These are phyloP conservation scores for Mixornis gularis DNA, from an alignment of 2,113 vertebrate species.

Conservation along the genomic window DNA sequence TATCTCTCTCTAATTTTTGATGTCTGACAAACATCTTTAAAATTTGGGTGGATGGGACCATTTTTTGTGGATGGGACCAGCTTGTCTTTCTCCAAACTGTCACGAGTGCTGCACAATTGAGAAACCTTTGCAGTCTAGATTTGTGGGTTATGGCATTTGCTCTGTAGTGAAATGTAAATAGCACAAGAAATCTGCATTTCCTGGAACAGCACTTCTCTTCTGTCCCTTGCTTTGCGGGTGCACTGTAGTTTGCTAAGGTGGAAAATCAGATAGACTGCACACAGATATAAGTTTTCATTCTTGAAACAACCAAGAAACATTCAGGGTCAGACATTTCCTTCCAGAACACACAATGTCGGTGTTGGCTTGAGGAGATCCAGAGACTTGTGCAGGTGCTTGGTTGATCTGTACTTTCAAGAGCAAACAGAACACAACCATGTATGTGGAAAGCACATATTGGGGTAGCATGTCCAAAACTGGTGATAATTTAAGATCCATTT, in stretches of 20 bases:
- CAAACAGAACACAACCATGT: neutral
- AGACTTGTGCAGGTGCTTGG: neutral
- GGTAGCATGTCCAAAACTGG: accelerated
- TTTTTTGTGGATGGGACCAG: neutral
- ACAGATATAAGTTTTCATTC: neutral
- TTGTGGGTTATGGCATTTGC: neutral
- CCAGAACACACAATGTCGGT: neutral
- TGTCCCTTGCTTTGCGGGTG: neutral
- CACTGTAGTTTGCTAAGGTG: neutral
- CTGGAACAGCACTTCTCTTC: neutral
- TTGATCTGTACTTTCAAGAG: neutral
- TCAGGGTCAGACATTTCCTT: neutral
- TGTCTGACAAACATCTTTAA: neutral
- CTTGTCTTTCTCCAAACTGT: neutral
- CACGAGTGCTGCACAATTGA: neutral
- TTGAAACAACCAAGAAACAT: neutral
- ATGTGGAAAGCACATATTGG: neutral
- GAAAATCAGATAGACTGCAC: neutral
- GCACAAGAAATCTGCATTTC: neutral
- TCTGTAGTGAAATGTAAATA: neutral
- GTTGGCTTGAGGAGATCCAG: neutral
- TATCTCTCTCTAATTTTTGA: neutral
- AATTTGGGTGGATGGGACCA: neutral
- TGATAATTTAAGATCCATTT: neutral
- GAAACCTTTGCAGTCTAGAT: neutral